These are phyloP conservation scores for Drosophila kanapiae DNA, from an alignment of 1,140 invertebrate genomes.

Conservation along the genomic window DNA sequence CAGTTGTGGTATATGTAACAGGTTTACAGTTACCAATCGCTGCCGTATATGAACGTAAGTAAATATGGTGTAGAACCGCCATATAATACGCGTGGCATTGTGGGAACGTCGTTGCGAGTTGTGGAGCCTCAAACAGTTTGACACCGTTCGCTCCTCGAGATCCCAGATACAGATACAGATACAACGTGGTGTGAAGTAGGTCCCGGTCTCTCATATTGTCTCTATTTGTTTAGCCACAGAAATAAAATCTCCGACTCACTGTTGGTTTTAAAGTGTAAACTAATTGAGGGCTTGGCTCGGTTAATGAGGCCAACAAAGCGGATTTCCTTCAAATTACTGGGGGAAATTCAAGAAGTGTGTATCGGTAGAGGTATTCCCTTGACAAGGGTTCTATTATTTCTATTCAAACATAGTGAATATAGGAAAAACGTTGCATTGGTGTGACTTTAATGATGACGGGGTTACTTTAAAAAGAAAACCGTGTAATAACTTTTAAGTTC, in stretches of 20 bases:
- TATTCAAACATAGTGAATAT: not conserved
- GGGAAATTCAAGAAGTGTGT: not conserved
- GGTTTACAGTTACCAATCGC: conserved; percentile 69
- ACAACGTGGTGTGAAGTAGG: conserved; percentile 25
- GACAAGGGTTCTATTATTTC: not conserved
- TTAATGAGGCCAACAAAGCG: conserved; percentile 17
- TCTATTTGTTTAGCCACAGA: conserved; percentile 18
- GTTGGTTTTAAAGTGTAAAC: conserved; percentile 34
- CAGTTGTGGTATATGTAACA: conserved; percentile 32
- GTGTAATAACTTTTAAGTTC: not conserved
- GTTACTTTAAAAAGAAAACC: not conserved
- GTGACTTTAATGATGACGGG: too few species aligned
- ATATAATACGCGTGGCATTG: conserved; percentile 24
- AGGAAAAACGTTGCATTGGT: not conserved
- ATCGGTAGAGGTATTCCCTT: not conserved
- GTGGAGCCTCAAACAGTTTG: conserved; percentile 11
- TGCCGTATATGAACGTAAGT: conserved; percentile 28
- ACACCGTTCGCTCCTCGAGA: conserved; percentile 25
- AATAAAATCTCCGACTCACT: conserved; percentile 38
- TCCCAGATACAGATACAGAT: conserved; percentile 13
- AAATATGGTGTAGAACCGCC: conserved; percentile 10
- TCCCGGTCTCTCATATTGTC: conserved; percentile 15
- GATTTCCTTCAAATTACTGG: conserved; percentile 15
- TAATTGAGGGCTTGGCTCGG: conserved; percentile 15
- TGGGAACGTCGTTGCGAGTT: conserved; percentile 39